A percentile compares a stretch with the other conserved stretches of the same genome.
Evolutionary conservation across 53 echinoderm and acorn worm genomes (phyloP).

Genomic region (Pentamera pediparva): DNA sequence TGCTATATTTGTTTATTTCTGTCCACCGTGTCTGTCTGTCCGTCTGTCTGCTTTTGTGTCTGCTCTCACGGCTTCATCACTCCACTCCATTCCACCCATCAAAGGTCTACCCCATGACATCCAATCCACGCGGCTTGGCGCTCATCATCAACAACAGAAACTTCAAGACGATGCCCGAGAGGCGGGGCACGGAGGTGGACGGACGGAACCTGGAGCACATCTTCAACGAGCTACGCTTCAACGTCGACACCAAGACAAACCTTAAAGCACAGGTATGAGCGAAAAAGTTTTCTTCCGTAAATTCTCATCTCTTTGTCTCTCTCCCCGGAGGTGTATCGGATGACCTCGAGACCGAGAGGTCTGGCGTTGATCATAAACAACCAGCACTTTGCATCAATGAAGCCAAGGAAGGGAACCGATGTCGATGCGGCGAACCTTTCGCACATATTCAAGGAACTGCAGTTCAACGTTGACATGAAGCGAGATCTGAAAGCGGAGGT

Average conservation of each 20-base stretch:
- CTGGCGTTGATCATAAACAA: slow-evolving; percentile 86
- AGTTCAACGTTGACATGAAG: slow-evolving; percentile 50
- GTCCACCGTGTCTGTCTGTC: no score
- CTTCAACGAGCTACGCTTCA: slow-evolving; percentile 82
- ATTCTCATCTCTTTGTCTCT: background rate
- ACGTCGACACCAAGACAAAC: slow-evolving; percentile 23
- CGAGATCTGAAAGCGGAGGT: background rate
- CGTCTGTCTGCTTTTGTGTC: no score
- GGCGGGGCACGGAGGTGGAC: slow-evolving; percentile 84
- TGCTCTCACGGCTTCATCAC: background rate
- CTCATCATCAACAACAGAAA: slow-evolving; percentile 81
- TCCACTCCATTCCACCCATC: slow-evolving; percentile 4
- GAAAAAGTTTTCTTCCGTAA: background rate
- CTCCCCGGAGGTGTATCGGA: slow-evolving; percentile 57
- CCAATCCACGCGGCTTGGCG: slow-evolving; percentile 78
- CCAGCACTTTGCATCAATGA: slow-evolving; percentile 71
- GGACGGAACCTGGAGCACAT: slow-evolving; percentile 56
- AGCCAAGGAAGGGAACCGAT: slow-evolving; percentile 75
- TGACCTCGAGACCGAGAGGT: slow-evolving; percentile 77
- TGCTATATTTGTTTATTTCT: no score
- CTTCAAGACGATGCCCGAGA: slow-evolving; percentile 66
- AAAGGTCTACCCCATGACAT: slow-evolving; percentile 74
- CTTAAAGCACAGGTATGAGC: slow-evolving; percentile 5
- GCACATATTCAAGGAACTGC: slow-evolving; percentile 65
- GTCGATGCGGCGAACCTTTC: slow-evolving; percentile 66